Conservation (phyloP, 2,797 vertebrate species). For the Limosa lapponica region DNA sequence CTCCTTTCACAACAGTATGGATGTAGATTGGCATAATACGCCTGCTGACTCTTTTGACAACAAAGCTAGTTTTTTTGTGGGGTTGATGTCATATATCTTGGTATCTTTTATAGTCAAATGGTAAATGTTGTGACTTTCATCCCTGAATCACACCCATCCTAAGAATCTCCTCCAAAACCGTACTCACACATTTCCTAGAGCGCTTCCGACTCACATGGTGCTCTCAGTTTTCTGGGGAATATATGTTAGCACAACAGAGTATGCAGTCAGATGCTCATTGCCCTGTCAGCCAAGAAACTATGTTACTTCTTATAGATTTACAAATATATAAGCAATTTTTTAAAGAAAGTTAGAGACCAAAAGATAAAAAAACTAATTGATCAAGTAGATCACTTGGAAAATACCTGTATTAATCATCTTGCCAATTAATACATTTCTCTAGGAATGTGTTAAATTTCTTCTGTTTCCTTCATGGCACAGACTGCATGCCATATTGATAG, state of each 20-base stretch:
- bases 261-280: neutral
- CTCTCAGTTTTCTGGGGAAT: neutral
- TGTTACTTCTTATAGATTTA: neutral
- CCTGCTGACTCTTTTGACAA: neutral
- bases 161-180: neutral
- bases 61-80: fast-evolving
- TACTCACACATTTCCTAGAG: neutral
- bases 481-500: neutral
- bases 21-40: neutral
- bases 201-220: neutral
- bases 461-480: neutral
- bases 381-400: neutral
- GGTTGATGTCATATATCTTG: neutral
- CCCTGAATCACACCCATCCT: neutral
- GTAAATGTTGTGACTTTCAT: constrained; percentile 8
- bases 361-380: neutral
- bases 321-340: neutral
- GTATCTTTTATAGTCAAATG: neutral
- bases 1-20: neutral
- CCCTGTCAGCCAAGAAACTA: neutral
- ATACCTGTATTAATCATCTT: neutral
- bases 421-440: neutral
- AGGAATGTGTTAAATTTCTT: neutral
- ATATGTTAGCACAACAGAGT: neutral
- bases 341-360: neutral